Conservation (phyloP, 2,888 invertebrate genomes). For the Fragum fragum region DNA sequence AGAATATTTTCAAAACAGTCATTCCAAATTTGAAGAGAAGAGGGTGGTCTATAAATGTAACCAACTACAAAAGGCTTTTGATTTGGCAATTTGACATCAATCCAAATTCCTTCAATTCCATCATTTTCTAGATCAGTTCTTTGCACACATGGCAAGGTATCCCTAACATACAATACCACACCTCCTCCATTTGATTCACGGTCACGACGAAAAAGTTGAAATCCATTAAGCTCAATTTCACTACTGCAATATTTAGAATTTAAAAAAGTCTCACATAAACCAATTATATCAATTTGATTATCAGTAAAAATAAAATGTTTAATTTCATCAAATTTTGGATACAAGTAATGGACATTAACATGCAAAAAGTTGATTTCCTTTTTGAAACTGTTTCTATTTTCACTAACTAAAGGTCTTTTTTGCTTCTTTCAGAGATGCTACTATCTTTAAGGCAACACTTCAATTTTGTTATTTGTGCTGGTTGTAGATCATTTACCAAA, state of each 20-base stretch:
- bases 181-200: constrained; percentile 16
- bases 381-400: constrained; percentile 10
- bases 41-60: constrained; percentile 15
- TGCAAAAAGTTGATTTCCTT: constrained; percentile 2
- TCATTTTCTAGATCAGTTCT: not conserved
- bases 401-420: no score
- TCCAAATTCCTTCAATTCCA: constrained; percentile 10
- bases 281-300: not conserved
- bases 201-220: constrained; percentile 13
- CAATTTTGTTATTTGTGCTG: not conserved
- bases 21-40: not conserved
- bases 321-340: constrained; percentile 23
- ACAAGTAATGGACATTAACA: constrained; percentile 18
- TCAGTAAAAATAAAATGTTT: not conserved
- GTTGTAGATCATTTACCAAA: not conserved
- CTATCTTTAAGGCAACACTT: not conserved
- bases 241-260: not conserved
- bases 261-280: not conserved
- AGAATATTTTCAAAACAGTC: not conserved
- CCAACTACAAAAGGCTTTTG: constrained; percentile 22
- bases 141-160: not conserved
- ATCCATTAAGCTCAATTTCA: not conserved
- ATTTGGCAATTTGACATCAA: constrained; percentile 7
- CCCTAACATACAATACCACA: not conserved
- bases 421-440: not conserved